Percentiles rank a stretch among this genome's conserved stretches.
Evolutionary conservation across 2,888 invertebrate species (phyloP).

Genomic region (Philopedon plagiatum): DNA sequence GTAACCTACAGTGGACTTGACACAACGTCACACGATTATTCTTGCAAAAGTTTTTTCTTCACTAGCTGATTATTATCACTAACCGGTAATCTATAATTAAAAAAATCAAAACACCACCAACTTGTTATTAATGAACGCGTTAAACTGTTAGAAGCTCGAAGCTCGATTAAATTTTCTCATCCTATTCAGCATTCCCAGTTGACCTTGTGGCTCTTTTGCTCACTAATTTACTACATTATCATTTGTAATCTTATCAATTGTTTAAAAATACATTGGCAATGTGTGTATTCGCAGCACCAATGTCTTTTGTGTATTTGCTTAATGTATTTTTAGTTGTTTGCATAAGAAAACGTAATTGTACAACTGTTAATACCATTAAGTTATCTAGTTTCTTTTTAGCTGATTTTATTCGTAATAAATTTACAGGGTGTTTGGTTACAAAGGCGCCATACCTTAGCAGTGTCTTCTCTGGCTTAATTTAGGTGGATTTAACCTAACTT

Average conservation of each 20-base stretch:
- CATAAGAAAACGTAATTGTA: too few relatives aligned
- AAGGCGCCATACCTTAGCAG: too few relatives aligned
- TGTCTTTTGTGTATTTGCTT: slow-evolving; percentile 26
- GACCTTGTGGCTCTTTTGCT: slow-evolving; percentile 59
- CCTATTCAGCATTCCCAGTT: slow-evolving; percentile 57
- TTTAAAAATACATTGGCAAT: slow-evolving; percentile 58
- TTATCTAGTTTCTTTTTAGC: too few relatives aligned
- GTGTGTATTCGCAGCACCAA: slow-evolving; percentile 15
- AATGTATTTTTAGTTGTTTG: too few relatives aligned
- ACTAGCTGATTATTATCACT: background rate
- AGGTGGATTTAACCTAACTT: too few relatives aligned
- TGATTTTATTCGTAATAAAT: too few relatives aligned
- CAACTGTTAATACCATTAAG: too few relatives aligned
- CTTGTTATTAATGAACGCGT: slow-evolving; percentile 23
- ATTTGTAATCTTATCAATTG: slow-evolving; percentile 64
- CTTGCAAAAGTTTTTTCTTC: background rate
- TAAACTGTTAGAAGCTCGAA: slow-evolving; percentile 29
- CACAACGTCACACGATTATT: too few relatives aligned
- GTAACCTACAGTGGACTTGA: too few relatives aligned
- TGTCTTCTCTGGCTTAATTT: too few relatives aligned
- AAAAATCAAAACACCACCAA: slow-evolving; percentile 9
- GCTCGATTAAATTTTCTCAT: slow-evolving; percentile 55
- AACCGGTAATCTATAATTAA: background rate
- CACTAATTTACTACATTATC: slow-evolving; percentile 59
- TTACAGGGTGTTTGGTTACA: too few relatives aligned